Percentiles rank a stretch among this genome's conserved stretches.
Conservation (phyloP, 2,888 invertebrate genomes). For the Apodemia hepburni region DNA sequence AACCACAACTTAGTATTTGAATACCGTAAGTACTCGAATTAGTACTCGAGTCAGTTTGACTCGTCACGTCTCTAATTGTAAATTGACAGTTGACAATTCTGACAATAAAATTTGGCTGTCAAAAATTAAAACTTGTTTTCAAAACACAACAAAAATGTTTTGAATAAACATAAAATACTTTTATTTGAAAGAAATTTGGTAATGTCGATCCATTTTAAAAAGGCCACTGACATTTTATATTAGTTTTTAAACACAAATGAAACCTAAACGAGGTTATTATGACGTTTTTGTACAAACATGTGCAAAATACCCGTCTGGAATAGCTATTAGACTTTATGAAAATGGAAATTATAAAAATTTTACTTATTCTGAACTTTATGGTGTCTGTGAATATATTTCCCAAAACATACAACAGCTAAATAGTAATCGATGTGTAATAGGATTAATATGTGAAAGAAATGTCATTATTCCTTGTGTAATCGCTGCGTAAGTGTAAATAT, state of each 20-base stretch:
- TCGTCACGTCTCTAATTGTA: too few species aligned
- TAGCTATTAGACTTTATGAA: conserved; percentile 55
- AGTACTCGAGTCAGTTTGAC: too few species aligned
- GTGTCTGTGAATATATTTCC: conserved; percentile 65
- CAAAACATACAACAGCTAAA: conserved; percentile 58
- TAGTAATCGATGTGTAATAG: conserved; percentile 59
- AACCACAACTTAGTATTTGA: too few species aligned
- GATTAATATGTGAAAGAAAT: conserved; percentile 71
- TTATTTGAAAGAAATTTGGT: not conserved
- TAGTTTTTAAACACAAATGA: conserved; percentile 33
- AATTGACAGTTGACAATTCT: too few species aligned
- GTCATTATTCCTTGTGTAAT: conserved; percentile 74
- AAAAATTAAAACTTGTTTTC: not conserved
- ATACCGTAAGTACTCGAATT: too few species aligned
- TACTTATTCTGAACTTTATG: conserved; percentile 68
- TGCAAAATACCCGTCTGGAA: conserved; percentile 52
- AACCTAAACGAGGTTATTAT: conserved; percentile 58
- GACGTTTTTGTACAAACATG: conserved; percentile 64
- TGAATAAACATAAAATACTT: not conserved
- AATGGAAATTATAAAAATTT: conserved; percentile 51
- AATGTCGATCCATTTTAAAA: not conserved
- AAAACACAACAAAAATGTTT: not conserved
- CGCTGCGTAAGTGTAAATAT: conserved; percentile 68
- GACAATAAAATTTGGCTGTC: too few species aligned
- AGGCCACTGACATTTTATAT: not conserved